Percentiles rank a stretch among this genome's conserved stretches.
These are phyloP conservation scores for Hofmannophila pseudospretella DNA, from an alignment of 2,888 invertebrate species.

Conservation along the genomic window DNA sequence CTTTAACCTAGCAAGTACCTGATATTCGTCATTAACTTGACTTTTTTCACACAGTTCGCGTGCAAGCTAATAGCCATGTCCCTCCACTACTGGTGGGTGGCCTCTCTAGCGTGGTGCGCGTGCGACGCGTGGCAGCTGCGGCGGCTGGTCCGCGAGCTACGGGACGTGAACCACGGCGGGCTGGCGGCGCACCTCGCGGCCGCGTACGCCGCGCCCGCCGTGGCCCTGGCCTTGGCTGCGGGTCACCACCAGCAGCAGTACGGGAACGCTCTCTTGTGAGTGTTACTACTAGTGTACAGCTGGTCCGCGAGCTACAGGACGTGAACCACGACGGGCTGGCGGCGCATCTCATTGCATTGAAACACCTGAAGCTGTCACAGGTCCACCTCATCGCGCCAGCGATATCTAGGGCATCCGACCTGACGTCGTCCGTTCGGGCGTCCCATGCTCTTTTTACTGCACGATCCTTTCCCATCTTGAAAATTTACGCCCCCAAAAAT, in stretches of 20 bases:
- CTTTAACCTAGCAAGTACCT: too few relatives aligned
- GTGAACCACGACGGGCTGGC: conserved; percentile 97
- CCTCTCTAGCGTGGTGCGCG: conserved; percentile 93
- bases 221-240: conserved; percentile 93
- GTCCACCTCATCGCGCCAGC: too few relatives aligned
- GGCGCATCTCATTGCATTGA: conserved; percentile 94
- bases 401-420: too few relatives aligned
- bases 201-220: conserved; percentile 95
- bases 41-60: conserved; percentile 76
- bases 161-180: conserved; percentile 96
- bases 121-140: conserved; percentile 95
- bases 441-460: too few relatives aligned
- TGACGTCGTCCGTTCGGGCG: too few relatives aligned
- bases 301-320: conserved; percentile 96
- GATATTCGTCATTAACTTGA: too few relatives aligned
- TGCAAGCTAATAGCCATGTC: conserved; percentile 94
- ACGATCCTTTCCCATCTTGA: too few relatives aligned
- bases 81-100: conserved; percentile 95
- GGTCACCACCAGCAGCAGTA: conserved; percentile 96
- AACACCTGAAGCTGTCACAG: too few relatives aligned
- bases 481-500: too few relatives aligned
- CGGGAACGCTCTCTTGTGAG: conserved; percentile 95
- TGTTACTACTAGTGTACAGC: too few relatives aligned
- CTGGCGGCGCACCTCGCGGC: conserved; percentile 95
- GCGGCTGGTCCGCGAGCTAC: conserved; percentile 95